phyloP scores from a whole-genome alignment of 2,888 invertebrate genomes.

The Sarcophaga variegata region DNA sequence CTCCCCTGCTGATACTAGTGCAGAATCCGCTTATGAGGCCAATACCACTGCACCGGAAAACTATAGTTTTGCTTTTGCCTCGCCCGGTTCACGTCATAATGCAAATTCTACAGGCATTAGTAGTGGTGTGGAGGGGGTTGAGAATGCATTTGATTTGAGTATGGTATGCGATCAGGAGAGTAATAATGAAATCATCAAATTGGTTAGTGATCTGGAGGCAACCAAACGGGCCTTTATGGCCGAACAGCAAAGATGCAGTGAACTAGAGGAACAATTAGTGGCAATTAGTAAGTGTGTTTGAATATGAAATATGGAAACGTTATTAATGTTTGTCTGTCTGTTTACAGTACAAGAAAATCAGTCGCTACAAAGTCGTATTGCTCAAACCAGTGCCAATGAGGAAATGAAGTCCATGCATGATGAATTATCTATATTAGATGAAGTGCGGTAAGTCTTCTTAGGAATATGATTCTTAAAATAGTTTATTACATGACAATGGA shows the following conservation, averaged over 20 bases:
- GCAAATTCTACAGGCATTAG: slow-evolving; percentile 78
- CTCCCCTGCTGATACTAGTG: neutral
- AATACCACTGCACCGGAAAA: slow-evolving; percentile 74
- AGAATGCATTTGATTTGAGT: slow-evolving; percentile 71
- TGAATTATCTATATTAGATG: slow-evolving; percentile 91
- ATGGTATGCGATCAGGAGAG: slow-evolving; percentile 75
- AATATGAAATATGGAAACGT: neutral
- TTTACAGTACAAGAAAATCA: slow-evolving; percentile 80
- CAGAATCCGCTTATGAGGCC: slow-evolving; percentile 71
- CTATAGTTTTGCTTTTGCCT: slow-evolving; percentile 74
- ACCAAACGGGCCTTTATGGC: slow-evolving; percentile 86
- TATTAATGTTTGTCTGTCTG: neutral
- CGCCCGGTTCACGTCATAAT: slow-evolving; percentile 72
- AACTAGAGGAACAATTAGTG: slow-evolving; percentile 90
- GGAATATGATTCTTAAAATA: no score
- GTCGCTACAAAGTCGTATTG: slow-evolving; percentile 79
- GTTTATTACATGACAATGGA: no score
- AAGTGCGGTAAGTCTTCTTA: slow-evolving; percentile 87
- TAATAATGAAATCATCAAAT: slow-evolving; percentile 82
- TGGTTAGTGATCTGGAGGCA: slow-evolving; percentile 88
- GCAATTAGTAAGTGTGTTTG: slow-evolving; percentile 80
- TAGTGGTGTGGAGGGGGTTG: slow-evolving; percentile 63
- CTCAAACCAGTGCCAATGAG: slow-evolving; percentile 84
- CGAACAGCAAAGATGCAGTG: slow-evolving; percentile 88
- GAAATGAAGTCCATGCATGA: slow-evolving; percentile 89